A percentile compares a stretch with the other conserved stretches of the same genome.
These are phyloP conservation scores for Blastomussa wellsi DNA, from an alignment of 92 coral and sea anemone genomes.

Conservation along the genomic window DNA sequence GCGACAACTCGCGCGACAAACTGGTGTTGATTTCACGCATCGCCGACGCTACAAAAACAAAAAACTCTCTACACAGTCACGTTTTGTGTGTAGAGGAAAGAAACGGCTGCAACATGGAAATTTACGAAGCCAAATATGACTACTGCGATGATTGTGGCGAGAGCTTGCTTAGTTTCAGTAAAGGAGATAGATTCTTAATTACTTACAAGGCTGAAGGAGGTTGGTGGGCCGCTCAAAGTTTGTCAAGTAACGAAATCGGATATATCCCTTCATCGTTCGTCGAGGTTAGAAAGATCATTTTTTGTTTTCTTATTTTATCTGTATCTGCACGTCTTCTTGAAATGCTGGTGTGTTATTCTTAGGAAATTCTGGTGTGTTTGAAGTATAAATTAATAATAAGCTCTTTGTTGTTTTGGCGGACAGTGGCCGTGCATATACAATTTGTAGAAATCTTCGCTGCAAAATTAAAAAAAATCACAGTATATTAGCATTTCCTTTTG, in stretches of 20 bases:
- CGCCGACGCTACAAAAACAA: slow-evolving; percentile 10
- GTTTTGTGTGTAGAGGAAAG: neutral
- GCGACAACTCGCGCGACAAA: slow-evolving; percentile 32
- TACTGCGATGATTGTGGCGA: slow-evolving; percentile 63
- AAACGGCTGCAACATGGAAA: slow-evolving; percentile 60
- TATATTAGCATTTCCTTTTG: neutral
- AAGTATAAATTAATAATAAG: slow-evolving; percentile 4
- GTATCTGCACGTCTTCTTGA: slow-evolving; percentile 23
- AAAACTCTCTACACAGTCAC: slow-evolving; percentile 5
- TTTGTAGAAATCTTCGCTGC: no score
- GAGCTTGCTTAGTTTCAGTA: slow-evolving; percentile 61
- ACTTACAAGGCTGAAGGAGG: slow-evolving; percentile 64
- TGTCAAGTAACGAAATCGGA: slow-evolving; percentile 78
- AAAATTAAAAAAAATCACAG: no score
- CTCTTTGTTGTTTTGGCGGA: slow-evolving; percentile 3
- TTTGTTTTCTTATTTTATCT: slow-evolving; percentile 26
- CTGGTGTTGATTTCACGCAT: slow-evolving; percentile 54
- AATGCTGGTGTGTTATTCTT: neutral
- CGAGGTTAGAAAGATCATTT: slow-evolving; percentile 55
- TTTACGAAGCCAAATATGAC: slow-evolving; percentile 80
- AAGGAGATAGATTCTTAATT: slow-evolving; percentile 80
- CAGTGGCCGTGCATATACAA: neutral
- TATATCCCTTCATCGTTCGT: slow-evolving; percentile 83
- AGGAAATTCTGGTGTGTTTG: slow-evolving; percentile 32
- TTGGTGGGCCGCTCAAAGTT: slow-evolving; percentile 90